phyloP scores from a whole-genome alignment of 2,888 invertebrate genomes.

The Acrobasis suavella region DNA sequence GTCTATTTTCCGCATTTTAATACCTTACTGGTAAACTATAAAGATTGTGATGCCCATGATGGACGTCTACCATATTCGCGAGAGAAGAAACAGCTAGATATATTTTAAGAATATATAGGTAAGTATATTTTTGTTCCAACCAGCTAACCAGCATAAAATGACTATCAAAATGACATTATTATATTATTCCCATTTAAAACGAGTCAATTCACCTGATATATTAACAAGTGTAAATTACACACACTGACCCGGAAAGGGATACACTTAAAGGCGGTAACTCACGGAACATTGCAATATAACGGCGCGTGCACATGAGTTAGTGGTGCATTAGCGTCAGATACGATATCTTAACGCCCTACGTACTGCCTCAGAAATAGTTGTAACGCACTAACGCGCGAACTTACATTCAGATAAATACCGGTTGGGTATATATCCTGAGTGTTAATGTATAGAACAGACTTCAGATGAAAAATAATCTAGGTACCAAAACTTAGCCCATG shows the following conservation, averaged over 20 bases:
- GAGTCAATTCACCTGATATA: not conserved
- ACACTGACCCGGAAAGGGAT: conserved; percentile 31
- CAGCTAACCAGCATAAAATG: no score
- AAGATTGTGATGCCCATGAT: no score
- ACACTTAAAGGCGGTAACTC: conserved; percentile 51
- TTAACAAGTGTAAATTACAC: conserved; percentile 20
- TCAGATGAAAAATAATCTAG: not conserved
- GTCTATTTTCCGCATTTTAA: no score
- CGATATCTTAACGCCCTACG: conserved; percentile 70
- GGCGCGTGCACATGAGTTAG: conserved; percentile 75
- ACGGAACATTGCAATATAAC: conserved; percentile 56
- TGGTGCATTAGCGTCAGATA: conserved; percentile 76
- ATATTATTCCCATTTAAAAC: not conserved
- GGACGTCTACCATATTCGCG: no score
- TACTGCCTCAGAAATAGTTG: conserved; percentile 59
- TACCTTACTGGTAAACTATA: no score
- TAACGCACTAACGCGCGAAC: conserved; percentile 46
- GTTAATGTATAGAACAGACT: not conserved
- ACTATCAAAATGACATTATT: no score
- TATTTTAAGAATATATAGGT: no score
- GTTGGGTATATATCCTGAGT: conserved; percentile 27
- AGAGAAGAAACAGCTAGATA: no score
- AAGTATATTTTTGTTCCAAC: no score
- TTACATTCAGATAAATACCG: conserved; percentile 50
- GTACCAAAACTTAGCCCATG: not conserved